phyloP scores from a whole-genome alignment of 2,888 invertebrate species.

The Petrophora chlorosata region DNA sequence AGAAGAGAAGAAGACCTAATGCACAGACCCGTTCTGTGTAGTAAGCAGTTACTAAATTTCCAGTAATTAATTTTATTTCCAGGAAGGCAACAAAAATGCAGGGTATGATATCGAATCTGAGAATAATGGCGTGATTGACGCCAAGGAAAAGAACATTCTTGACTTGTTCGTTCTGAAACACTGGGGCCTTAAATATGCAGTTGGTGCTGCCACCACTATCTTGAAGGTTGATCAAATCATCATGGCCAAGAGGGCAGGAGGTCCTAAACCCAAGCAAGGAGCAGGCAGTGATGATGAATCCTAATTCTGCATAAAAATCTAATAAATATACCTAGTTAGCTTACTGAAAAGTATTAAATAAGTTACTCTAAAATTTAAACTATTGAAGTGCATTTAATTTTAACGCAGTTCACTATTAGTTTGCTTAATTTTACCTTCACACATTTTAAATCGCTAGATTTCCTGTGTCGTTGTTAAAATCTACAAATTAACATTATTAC shows the following conservation, averaged over 20 bases:
- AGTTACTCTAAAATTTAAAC: constrained; percentile 25
- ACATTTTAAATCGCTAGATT: constrained; percentile 22
- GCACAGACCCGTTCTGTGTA: too few species aligned
- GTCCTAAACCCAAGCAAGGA: constrained; percentile 91
- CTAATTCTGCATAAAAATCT: constrained; percentile 47
- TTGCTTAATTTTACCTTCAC: not conserved
- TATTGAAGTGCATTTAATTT: constrained; percentile 26
- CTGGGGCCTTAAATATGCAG: constrained; percentile 98
- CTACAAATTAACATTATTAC: not conserved
- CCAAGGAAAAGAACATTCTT: constrained; percentile 89
- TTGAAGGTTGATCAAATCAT: constrained; percentile 98
- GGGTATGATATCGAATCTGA: constrained; percentile 96
- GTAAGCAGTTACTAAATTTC: too few species aligned
- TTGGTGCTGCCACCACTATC: constrained; percentile 95
- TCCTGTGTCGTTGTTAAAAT: constrained; percentile 10
- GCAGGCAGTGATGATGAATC: constrained; percentile 90
- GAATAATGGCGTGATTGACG: constrained; percentile 88
- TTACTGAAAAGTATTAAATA: constrained; percentile 30
- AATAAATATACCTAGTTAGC: constrained; percentile 12
- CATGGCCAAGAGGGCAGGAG: constrained; percentile 98
- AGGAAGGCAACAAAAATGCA: constrained; percentile 89
- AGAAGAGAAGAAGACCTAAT: too few species aligned
- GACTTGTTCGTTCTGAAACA: constrained; percentile 94
- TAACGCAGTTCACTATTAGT: constrained; percentile 1
- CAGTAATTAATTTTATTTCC: constrained; percentile 38